Percentiles rank a stretch among this genome's conserved stretches.
Evolutionary conservation across 2,888 invertebrate genomes (phyloP).

Genomic region (Cheilosia vernalis): DNA sequence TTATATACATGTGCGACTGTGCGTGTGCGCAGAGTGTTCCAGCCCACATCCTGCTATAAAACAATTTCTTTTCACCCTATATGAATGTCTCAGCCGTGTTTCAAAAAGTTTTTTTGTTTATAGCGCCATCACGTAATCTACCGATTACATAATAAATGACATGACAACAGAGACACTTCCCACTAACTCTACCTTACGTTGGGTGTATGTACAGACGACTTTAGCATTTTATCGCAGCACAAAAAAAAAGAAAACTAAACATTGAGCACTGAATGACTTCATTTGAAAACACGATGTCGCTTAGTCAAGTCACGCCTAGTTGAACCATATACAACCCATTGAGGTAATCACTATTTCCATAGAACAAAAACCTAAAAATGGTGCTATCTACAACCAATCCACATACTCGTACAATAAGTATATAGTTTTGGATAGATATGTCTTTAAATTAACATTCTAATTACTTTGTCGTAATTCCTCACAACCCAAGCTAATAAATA

Average conservation of each 20-base stretch:
- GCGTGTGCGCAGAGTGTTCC: no score
- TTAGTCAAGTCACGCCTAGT: slow-evolving; percentile 33
- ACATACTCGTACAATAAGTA: background rate
- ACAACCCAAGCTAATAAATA: background rate
- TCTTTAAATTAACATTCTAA: slow-evolving; percentile 20
- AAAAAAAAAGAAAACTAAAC: background rate
- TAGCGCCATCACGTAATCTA: no score
- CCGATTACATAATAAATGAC: background rate
- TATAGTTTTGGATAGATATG: background rate
- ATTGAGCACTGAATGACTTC: slow-evolving; percentile 8
- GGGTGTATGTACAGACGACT: background rate
- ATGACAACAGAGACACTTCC: background rate
- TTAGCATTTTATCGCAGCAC: slow-evolving; percentile 1
- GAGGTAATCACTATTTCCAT: slow-evolving; percentile 16
- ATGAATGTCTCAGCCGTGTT: no score
- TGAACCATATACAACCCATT: slow-evolving; percentile 8
- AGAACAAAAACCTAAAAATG: background rate
- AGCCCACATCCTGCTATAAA: no score
- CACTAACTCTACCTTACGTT: background rate
- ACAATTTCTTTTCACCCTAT: no score
- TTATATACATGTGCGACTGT: no score
- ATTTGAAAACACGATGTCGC: slow-evolving; percentile 5
- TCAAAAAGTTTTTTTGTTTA: no score
- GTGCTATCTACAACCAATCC: background rate
- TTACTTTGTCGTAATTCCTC: background rate